A percentile compares a stretch with the other conserved stretches of the same genome.
Conservation (phyloP, 2,888 invertebrate genomes). For the Linnaemya tessellans region DNA sequence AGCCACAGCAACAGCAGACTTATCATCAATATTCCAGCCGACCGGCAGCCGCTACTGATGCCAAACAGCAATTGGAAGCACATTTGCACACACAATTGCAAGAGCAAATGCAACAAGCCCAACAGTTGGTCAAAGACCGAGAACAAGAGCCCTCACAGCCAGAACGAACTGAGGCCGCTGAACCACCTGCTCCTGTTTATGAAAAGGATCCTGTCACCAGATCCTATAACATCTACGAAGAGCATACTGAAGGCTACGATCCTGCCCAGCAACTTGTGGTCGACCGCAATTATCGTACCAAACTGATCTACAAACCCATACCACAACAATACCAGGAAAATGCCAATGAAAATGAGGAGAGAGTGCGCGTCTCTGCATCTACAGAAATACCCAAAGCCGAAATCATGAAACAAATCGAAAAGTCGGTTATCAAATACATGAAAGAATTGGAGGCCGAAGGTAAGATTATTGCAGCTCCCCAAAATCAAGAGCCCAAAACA, state of each 20-base stretch:
- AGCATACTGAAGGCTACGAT: slow-evolving; percentile 66
- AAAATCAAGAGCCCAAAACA: slow-evolving; percentile 76
- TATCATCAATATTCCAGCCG: slow-evolving; percentile 47
- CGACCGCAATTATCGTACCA: slow-evolving; percentile 76
- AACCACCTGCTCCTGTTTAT: slow-evolving; percentile 76
- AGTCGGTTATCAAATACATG: slow-evolving; percentile 83
- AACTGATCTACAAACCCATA: slow-evolving; percentile 75
- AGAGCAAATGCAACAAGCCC: slow-evolving; percentile 75
- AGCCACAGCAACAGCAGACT: slow-evolving; percentile 34
- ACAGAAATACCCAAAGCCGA: slow-evolving; percentile 82
- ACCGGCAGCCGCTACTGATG: slow-evolving; percentile 44
- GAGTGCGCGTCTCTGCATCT: slow-evolving; percentile 79
- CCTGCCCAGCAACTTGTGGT: slow-evolving; percentile 51
- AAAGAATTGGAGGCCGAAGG: slow-evolving; percentile 82
- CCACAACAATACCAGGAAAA: slow-evolving; percentile 67
- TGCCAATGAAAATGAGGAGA: slow-evolving; percentile 72
- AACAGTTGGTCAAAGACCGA: slow-evolving; percentile 57
- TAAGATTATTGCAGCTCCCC: slow-evolving; percentile 78
- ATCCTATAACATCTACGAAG: slow-evolving; percentile 77
- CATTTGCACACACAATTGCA: slow-evolving; percentile 74
- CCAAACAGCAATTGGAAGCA: slow-evolving; percentile 62
- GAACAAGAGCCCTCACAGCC: slow-evolving; percentile 47
- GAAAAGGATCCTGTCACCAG: slow-evolving; percentile 79
- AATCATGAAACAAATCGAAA: slow-evolving; percentile 83
- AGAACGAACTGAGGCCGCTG: slow-evolving; percentile 44